Evolutionary conservation across 2,888 invertebrate species (phyloP).

Genomic region (Aromia moschata): DNA sequence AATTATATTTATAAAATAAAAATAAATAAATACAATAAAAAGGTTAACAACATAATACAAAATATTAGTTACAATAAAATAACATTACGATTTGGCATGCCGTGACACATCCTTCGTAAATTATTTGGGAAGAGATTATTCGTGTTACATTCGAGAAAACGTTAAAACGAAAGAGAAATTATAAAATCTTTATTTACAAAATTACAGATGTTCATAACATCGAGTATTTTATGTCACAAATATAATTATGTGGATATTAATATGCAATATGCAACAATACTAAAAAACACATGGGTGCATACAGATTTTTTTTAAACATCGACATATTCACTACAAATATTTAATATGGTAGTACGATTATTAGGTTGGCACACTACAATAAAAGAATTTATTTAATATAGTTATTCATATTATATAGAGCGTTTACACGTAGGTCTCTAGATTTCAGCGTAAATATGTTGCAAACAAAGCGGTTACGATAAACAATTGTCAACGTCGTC

Average conservation of each 20-base stretch:
- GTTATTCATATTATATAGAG: slow-evolving; percentile 24
- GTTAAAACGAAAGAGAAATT: slow-evolving; percentile 20
- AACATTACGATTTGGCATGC: slow-evolving; percentile 17
- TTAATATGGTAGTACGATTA: slow-evolving; percentile 27
- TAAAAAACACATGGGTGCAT: slow-evolving; percentile 41
- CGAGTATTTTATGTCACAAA: slow-evolving; percentile 30
- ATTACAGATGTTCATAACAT: slow-evolving; percentile 27
- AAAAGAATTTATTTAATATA: slow-evolving; percentile 16
- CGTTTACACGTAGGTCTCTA: slow-evolving; percentile 10
- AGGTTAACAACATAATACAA: slow-evolving; percentile 45
- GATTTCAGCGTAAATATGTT: background rate
- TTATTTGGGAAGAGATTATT: slow-evolving; percentile 3
- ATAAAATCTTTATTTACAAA: slow-evolving; percentile 8
- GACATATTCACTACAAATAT: slow-evolving; percentile 23
- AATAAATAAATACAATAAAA: slow-evolving; percentile 42
- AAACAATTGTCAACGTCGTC: too few relatives aligned
- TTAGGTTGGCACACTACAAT: slow-evolving; percentile 35
- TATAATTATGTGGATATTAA: slow-evolving; percentile 15
- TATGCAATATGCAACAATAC: slow-evolving; percentile 42
- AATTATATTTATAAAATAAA: slow-evolving; percentile 45
- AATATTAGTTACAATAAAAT: slow-evolving; percentile 44
- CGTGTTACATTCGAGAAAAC: slow-evolving; percentile 14
- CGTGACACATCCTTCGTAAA: background rate
- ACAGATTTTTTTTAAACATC: slow-evolving; percentile 34
- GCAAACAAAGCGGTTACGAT: background rate